These are phyloP conservation scores for Drosophila repleta DNA, from an alignment of 1,140 invertebrate genomes.

Conservation along the genomic window DNA sequence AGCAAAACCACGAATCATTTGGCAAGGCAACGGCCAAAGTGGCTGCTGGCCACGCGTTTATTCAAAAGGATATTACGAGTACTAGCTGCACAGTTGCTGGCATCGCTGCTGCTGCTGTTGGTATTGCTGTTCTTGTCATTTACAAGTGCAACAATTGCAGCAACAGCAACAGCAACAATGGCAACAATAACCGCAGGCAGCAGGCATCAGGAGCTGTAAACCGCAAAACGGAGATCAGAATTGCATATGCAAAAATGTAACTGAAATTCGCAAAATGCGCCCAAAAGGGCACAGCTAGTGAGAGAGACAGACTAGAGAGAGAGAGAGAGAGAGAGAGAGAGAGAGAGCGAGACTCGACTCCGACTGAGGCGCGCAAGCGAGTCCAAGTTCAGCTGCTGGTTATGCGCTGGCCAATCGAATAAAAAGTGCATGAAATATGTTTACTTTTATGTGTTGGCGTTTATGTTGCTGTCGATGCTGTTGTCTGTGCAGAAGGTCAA, in stretches of 20 bases:
- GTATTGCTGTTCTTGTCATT: slow-evolving; percentile 58
- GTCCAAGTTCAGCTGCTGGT: slow-evolving; percentile 38
- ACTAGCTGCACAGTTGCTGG: slow-evolving; percentile 46
- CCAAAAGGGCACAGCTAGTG: slow-evolving; percentile 17
- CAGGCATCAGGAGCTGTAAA: slow-evolving; percentile 64
- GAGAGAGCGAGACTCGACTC: not conserved
- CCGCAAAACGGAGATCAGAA: slow-evolving; percentile 72
- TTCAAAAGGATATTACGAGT: slow-evolving; percentile 67
- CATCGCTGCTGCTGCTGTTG: slow-evolving; percentile 10
- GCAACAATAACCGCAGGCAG: slow-evolving; percentile 28
- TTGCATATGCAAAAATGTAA: slow-evolving; percentile 76
- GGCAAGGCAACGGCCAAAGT: slow-evolving; percentile 25
- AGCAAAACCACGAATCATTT: slow-evolving; percentile 11
- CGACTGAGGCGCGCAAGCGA: not conserved
- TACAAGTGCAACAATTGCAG: slow-evolving; percentile 59
- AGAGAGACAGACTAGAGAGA: slow-evolving; percentile 12
- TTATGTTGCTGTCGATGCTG: slow-evolving; percentile 49
- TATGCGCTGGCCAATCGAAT: slow-evolving; percentile 66
- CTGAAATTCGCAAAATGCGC: slow-evolving; percentile 68
- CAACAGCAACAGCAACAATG: slow-evolving; percentile 6
- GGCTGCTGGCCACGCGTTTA: slow-evolving; percentile 45
- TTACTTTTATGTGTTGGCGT: slow-evolving; percentile 73
- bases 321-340: slow-evolving; percentile 8
- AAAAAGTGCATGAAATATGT: slow-evolving; percentile 75
- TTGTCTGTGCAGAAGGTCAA: slow-evolving; percentile 62